A percentile compares a stretch with the other conserved stretches of the same genome.
Conservation (phyloP, 2,888 invertebrate genomes). For the Chelonus formosanus region DNA sequence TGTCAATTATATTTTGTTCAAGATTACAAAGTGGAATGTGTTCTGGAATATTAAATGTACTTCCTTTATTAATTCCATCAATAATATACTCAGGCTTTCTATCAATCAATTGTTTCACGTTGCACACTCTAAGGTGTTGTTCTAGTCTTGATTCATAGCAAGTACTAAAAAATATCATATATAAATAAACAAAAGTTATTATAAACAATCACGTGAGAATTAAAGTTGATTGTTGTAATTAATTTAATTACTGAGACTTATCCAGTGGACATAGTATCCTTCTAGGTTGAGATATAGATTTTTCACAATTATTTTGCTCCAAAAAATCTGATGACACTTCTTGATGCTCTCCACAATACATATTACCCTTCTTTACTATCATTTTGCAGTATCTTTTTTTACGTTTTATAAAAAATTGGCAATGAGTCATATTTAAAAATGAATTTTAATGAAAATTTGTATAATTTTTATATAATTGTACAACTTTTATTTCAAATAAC, state of each 20-base stretch:
- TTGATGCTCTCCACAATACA: slow-evolving; percentile 79
- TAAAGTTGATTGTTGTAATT: not conserved
- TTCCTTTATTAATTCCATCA: slow-evolving; percentile 67
- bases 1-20: slow-evolving; percentile 45
- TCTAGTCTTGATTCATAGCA: slow-evolving; percentile 74
- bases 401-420: slow-evolving; percentile 70
- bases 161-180: slow-evolving; percentile 66
- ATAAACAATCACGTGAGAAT: not conserved
- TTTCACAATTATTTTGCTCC: slow-evolving; percentile 34
- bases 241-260: slow-evolving; percentile 72
- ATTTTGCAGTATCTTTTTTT: slow-evolving; percentile 82
- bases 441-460: not conserved
- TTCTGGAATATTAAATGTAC: slow-evolving; percentile 38
- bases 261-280: slow-evolving; percentile 79
- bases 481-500: not conserved
- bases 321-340: slow-evolving; percentile 35
- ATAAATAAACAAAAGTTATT: slow-evolving; percentile 36
- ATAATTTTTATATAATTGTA: not conserved
- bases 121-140: slow-evolving; percentile 78
- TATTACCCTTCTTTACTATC: slow-evolving; percentile 74
- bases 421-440: slow-evolving; percentile 37
- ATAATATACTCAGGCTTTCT: slow-evolving; percentile 68
- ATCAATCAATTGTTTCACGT: slow-evolving; percentile 69
- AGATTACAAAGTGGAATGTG: slow-evolving; percentile 52
- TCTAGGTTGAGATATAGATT: slow-evolving; percentile 37